Evolutionary conservation across 2,797 vertebrate genomes (phyloP).

Genomic region (Fistularia tabacaria): DNA sequence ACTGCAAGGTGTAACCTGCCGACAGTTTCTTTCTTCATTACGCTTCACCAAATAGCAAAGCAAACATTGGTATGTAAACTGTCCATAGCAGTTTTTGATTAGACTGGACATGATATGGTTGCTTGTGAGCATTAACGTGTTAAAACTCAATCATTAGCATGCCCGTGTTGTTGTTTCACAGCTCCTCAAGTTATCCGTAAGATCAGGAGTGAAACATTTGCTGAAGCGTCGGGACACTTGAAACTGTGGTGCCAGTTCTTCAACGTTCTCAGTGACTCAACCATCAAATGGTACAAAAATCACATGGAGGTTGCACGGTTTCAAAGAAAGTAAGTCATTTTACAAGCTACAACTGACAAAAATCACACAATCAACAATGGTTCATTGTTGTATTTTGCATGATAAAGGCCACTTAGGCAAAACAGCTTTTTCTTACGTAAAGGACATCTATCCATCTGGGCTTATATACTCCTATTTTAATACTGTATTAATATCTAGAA

Average conservation of each 20-base stretch:
- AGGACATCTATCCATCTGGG: no score
- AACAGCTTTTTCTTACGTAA: no score
- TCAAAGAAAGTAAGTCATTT: slow-evolving; percentile 75
- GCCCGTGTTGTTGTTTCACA: slow-evolving; percentile 43
- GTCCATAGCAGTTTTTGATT: no score
- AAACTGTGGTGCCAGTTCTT: slow-evolving; percentile 99
- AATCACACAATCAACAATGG: not conserved
- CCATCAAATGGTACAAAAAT: slow-evolving; percentile 86
- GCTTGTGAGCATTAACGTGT: no score
- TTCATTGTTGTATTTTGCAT: no score
- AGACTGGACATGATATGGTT: not conserved
- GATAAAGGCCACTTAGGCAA: no score
- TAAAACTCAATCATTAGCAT: not conserved
- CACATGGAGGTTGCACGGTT: slow-evolving; percentile 79
- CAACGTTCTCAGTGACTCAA: slow-evolving; percentile 89
- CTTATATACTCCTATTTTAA: no score
- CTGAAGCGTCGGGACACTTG: slow-evolving; percentile 87
- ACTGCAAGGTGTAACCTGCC: no score
- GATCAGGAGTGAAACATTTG: slow-evolving; percentile 86
- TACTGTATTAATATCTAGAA: not conserved
- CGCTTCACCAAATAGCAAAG: no score
- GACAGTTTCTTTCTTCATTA: no score
- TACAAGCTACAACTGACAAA: not conserved
- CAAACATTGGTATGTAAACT: not conserved
- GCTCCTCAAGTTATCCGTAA: slow-evolving; percentile 96